phyloP scores from a whole-genome alignment of 2,797 vertebrate species.

The Enteromius afrohamiltoni region DNA sequence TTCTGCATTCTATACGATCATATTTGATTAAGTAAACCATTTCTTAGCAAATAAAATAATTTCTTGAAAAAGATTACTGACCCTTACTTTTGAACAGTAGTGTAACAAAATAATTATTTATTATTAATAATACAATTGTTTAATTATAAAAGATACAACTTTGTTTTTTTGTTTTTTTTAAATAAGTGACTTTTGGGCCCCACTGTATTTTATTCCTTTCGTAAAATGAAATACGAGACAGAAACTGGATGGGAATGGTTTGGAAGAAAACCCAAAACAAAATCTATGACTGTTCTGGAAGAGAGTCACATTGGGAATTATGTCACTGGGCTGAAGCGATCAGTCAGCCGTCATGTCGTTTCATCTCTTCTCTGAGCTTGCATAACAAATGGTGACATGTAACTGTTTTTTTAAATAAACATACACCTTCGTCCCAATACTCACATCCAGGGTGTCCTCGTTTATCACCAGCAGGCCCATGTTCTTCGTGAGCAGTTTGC shows the following conservation, averaged over 20 bases:
- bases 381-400: conserved; percentile 37
- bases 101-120: background rate
- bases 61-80: background rate
- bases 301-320: conserved; percentile 19
- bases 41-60: background rate
- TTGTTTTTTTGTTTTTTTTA: background rate
- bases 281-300: conserved; percentile 26
- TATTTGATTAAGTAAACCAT: background rate
- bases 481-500: conserved; percentile 95
- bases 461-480: conserved; percentile 98
- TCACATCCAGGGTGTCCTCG: conserved; percentile 96
- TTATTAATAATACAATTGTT: background rate
- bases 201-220: background rate
- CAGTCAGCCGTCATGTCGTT: conserved; percentile 24
- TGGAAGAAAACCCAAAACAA: conserved; percentile 22
- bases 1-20: background rate
- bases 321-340: conserved; percentile 22
- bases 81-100: background rate
- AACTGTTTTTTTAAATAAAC: conserved; percentile 43
- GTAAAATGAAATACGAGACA: background rate
- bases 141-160: background rate
- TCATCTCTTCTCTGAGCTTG: conserved; percentile 37
- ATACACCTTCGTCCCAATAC: conserved; percentile 68
- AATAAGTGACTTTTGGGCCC: background rate
- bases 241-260: background rate